Conservation (phyloP, 2,888 invertebrate genomes). For the Brassicogethes aeneus region DNA sequence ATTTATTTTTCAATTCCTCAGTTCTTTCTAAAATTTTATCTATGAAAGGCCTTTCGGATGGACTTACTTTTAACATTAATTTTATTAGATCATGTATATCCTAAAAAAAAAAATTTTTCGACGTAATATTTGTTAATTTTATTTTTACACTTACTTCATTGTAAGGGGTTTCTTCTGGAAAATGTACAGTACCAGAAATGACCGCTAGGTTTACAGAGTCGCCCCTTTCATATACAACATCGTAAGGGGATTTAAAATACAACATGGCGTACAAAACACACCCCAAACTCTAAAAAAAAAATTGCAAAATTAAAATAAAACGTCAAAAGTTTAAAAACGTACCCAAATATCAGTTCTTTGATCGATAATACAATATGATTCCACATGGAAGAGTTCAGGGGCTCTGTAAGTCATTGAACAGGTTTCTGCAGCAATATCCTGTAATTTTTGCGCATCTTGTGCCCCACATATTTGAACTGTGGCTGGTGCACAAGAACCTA, state of each 20-base stretch:
- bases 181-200: constrained; percentile 62
- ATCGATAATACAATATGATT: constrained; percentile 70
- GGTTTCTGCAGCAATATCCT: constrained; percentile 75
- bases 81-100: constrained; percentile 60
- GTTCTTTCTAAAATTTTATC: constrained; percentile 59
- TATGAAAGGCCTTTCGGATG: constrained; percentile 67
- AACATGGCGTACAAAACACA: constrained; percentile 79
- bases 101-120: constrained; percentile 37
- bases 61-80: constrained; percentile 65
- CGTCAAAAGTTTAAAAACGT: too few relatives aligned
- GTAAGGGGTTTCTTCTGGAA: constrained; percentile 61
- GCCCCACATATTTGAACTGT: constrained; percentile 56
- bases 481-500: constrained; percentile 58
- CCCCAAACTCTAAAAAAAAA: constrained; percentile 62
- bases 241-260: constrained; percentile 79
- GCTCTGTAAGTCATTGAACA: constrained; percentile 84
- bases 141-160: constrained; percentile 41
- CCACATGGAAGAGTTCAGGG: constrained; percentile 80
- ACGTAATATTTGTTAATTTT: neutral
- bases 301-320: too few relatives aligned
- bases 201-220: constrained; percentile 83
- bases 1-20: constrained; percentile 47
- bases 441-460: constrained; percentile 58
- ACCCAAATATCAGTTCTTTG: constrained; percentile 85
- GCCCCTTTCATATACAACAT: constrained; percentile 73